phyloP scores from a whole-genome alignment of 2,797 vertebrate species.

The Iguana delicatissima region DNA sequence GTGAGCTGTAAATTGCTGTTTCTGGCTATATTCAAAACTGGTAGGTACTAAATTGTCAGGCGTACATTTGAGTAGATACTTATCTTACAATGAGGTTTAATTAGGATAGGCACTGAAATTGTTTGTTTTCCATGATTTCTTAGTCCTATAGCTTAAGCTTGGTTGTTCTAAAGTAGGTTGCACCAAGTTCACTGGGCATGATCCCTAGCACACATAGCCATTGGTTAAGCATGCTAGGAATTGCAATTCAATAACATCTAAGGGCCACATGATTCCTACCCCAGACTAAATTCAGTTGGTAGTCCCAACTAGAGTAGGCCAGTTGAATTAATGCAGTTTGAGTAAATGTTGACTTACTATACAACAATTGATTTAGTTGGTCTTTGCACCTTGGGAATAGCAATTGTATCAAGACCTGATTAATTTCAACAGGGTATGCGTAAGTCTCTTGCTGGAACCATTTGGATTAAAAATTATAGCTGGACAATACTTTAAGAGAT shows the following conservation, averaged over 20 bases:
- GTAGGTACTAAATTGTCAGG: background rate
- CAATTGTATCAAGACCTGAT: background rate
- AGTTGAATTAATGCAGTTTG: too few relatives aligned
- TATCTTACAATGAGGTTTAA: background rate
- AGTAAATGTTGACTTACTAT: too few relatives aligned
- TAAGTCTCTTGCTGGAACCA: background rate
- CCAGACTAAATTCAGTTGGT: too few relatives aligned
- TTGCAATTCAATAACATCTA: too few relatives aligned
- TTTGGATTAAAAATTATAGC: background rate
- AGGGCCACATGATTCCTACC: too few relatives aligned
- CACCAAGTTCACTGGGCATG: too few relatives aligned
- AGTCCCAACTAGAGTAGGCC: too few relatives aligned
- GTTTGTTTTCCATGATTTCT: conserved; percentile 28
- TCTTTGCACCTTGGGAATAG: too few relatives aligned
- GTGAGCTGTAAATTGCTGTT: conserved; percentile 29
- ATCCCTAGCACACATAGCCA: too few relatives aligned
- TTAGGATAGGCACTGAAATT: background rate
- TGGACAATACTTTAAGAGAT: background rate
- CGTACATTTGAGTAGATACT: conserved; percentile 17
- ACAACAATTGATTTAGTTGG: too few relatives aligned
- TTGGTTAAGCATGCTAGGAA: too few relatives aligned
- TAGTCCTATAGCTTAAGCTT: conserved; percentile 8
- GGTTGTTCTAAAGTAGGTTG: too few relatives aligned
- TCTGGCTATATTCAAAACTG: conserved; percentile 11
- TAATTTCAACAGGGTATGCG: background rate